phyloP scores from a whole-genome alignment of 2,113 vertebrate genomes.

The Campylomormyrus tamandua region DNA sequence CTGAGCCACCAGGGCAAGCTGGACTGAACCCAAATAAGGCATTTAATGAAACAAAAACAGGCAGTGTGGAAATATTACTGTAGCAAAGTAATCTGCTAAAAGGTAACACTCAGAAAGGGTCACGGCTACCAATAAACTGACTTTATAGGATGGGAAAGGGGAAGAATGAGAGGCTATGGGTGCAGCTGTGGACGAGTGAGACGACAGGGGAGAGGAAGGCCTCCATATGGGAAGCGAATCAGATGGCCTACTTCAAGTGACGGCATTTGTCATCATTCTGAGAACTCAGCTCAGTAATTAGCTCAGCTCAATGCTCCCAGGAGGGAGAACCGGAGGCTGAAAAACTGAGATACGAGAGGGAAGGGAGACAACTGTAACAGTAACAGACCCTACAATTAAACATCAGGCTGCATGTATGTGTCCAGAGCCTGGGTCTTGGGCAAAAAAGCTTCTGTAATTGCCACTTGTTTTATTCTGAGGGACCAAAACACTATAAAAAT shows the following conservation, averaged over 20 bases:
- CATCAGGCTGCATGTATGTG: slow-evolving; percentile 36
- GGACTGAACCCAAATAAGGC: neutral
- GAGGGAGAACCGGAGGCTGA: neutral
- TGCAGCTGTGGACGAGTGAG: neutral
- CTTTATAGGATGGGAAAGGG: neutral
- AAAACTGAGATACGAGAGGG: neutral
- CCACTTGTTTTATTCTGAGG: slow-evolving; percentile 29
- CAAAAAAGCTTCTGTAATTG: slow-evolving; percentile 41
- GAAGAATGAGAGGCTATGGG: neutral
- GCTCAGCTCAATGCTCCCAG: neutral
- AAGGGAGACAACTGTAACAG: slow-evolving; percentile 18
- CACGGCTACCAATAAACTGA: neutral
- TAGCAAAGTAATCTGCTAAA: neutral
- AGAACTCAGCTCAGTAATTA: neutral
- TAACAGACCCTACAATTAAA: slow-evolving; percentile 32
- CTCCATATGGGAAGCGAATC: neutral
- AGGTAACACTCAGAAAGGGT: neutral
- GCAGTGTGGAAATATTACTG: neutral
- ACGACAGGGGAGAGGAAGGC: slow-evolving; percentile 25
- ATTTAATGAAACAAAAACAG: neutral
- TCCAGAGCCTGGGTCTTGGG: slow-evolving; percentile 22
- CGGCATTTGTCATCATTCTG: slow-evolving; percentile 9
- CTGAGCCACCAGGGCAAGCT: neutral
- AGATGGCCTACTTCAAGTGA: slow-evolving; percentile 23
- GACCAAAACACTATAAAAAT: slow-evolving; percentile 44